A percentile compares a stretch with the other conserved stretches of the same genome.
Conservation (phyloP, 2,113 vertebrate species). For the Macroglossus sobrinus region DNA sequence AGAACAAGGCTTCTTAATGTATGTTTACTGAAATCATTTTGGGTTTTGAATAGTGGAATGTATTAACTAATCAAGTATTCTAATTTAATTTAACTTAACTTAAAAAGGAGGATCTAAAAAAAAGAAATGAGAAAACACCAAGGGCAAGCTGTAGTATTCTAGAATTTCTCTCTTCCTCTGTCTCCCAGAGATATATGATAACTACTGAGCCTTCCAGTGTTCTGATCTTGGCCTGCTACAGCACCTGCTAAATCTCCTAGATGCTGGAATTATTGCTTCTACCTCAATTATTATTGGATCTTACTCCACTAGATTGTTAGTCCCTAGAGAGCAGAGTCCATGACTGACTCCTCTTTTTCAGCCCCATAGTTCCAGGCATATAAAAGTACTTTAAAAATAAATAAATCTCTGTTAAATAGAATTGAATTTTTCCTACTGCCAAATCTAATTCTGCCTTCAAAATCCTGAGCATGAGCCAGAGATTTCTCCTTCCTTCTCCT, state of each 20-base stretch:
- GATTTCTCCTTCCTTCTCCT: slow-evolving; percentile 51
- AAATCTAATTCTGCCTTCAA: slow-evolving; percentile 59
- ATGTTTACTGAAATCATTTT: not conserved
- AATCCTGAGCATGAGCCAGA: slow-evolving; percentile 55
- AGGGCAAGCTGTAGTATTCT: not conserved
- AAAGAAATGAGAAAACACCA: not conserved
- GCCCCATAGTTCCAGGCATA: not conserved
- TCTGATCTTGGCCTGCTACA: not conserved
- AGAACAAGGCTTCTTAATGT: not conserved
- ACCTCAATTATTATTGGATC: not conserved
- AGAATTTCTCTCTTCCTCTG: not conserved
- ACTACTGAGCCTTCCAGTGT: not conserved
- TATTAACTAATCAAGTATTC: not conserved
- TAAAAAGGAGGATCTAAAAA: not conserved
- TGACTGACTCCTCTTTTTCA: slow-evolving; percentile 25
- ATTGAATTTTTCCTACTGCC: slow-evolving; percentile 63
- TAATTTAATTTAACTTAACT: not conserved
- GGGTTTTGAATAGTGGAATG: not conserved
- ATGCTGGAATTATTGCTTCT: not conserved
- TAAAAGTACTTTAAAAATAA: slow-evolving; percentile 56
- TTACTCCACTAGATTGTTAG: not conserved
- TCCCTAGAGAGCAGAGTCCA: slow-evolving; percentile 42
- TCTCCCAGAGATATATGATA: not conserved
- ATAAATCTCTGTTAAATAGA: slow-evolving; percentile 61
- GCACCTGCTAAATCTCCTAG: not conserved